Evolutionary conservation across 2,113 vertebrate genomes (phyloP).

Genomic region (Sceloporus tristichus): DNA sequence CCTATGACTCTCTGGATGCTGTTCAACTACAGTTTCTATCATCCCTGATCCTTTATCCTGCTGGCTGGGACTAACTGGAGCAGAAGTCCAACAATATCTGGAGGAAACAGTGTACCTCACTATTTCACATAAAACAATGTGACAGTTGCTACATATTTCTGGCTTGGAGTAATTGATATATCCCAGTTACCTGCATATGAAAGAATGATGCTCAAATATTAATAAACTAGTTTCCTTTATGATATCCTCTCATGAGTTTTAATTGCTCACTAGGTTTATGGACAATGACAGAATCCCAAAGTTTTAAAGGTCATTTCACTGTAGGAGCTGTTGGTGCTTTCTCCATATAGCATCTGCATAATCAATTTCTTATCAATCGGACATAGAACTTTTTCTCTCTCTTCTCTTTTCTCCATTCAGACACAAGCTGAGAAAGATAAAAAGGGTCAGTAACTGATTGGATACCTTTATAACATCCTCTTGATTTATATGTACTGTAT

Average conservation of each 20-base stretch:
- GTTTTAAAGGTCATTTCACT: conserved; percentile 12
- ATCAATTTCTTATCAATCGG: conserved; percentile 19
- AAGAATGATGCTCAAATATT: neutral
- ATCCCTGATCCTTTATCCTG: neutral
- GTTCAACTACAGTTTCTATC: neutral
- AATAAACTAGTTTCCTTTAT: neutral
- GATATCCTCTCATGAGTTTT: neutral
- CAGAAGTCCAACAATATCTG: neutral
- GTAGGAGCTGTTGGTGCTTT: neutral
- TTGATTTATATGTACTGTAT: conserved; percentile 3
- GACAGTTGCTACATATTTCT: neutral
- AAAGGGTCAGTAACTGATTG: conserved; percentile 4
- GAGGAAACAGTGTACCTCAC: neutral
- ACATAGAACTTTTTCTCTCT: neutral
- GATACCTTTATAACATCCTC: neutral
- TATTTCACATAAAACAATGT: neutral
- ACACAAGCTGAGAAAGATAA: neutral
- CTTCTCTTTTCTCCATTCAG: neutral
- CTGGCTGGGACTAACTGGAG: neutral
- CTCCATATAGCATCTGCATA: conserved; percentile 1
- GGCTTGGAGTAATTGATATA: neutral
- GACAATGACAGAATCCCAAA: neutral
- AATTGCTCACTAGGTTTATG: neutral
- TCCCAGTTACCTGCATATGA: neutral
- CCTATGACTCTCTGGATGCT: neutral